Evolutionary conservation across 2,797 vertebrate genomes (phyloP), one percentile per base, ranked within the genome.

Genomic region (Mallotus villosus): DNA sequence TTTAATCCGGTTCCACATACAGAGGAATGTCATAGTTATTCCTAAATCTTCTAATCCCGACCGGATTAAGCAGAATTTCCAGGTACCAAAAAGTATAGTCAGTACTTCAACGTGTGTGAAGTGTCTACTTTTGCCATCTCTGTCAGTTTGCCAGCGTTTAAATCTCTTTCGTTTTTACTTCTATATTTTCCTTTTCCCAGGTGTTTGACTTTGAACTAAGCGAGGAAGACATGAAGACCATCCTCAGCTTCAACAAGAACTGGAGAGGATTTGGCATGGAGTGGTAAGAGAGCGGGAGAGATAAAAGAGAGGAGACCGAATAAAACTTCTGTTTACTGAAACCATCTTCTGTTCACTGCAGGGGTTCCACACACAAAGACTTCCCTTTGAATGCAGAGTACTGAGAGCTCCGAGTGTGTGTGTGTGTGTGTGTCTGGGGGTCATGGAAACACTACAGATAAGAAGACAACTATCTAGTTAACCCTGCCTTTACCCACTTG

Each of bases 151-250:
- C 12, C 37, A 11, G 1, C 37, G 37, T 41, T 41, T 41, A 1
- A 41, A 41, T 9, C 1, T 37, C 34, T 41, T 41, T 11, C 9
- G 9, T 11, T 46, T 46, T 41, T 4, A 4, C 32, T 0, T 32
- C 32, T 32, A 32, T 34, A 41, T 41, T 61, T 61, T 27, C 59
- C 9, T 25, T 14, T 14, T 61, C 72, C 53, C 87, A 98, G 97
- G 95, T 98, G 70, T 97, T 96, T 86, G 94, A 97, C 86, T 98
- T 98, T 86, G 84, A 94, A 51, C 86, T 98, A 22, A 91, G 81
- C 2, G 85, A 92, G n/a, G 88, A 94, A 19, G 95, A 97, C 32
- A 94, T 97, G 89, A 92, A 94, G 12, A 87, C 88, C 24, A 89
- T 98, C 63, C 70, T 91, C 2, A 82, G 78, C 55, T 95, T 96